phyloP scores from a whole-genome alignment of 1,140 invertebrate genomes.

The Phymorhynchus buccinoides region DNA sequence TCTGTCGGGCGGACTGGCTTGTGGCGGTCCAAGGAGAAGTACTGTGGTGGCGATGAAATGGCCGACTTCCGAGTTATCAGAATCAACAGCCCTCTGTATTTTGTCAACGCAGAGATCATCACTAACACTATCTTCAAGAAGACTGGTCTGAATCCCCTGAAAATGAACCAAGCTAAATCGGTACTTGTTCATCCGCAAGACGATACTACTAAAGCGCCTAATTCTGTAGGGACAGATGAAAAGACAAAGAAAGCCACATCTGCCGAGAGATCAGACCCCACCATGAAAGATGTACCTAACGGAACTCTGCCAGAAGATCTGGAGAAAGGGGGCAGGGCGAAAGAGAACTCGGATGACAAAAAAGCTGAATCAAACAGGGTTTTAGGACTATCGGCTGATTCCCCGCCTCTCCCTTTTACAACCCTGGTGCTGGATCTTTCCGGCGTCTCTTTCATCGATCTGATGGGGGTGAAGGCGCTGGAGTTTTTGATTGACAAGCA shows the following conservation, averaged over 20 bases:
- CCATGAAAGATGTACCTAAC: background rate
- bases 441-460: slow-evolving; percentile 48
- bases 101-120: slow-evolving; percentile 54
- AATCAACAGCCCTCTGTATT: slow-evolving; percentile 52
- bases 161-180: slow-evolving; percentile 37
- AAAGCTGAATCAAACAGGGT: background rate
- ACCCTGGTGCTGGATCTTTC: slow-evolving; percentile 43
- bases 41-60: slow-evolving; percentile 21
- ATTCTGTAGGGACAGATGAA: background rate
- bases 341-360: background rate
- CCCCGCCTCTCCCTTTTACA: background rate
- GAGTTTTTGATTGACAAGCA: slow-evolving; percentile 42
- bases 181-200: no score
- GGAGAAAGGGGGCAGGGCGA: background rate
- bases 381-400: background rate
- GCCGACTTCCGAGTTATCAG: slow-evolving; percentile 37
- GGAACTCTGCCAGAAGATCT: background rate
- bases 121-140: slow-evolving; percentile 47
- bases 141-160: slow-evolving; percentile 44
- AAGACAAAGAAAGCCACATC: background rate
- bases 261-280: background rate
- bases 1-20: background rate
- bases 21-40: slow-evolving; percentile 40
- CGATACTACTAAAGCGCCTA: background rate
- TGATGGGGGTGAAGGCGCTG: slow-evolving; percentile 52